phyloP scores from a whole-genome alignment of 2,888 invertebrate species.

The Andrena trimmerana region DNA sequence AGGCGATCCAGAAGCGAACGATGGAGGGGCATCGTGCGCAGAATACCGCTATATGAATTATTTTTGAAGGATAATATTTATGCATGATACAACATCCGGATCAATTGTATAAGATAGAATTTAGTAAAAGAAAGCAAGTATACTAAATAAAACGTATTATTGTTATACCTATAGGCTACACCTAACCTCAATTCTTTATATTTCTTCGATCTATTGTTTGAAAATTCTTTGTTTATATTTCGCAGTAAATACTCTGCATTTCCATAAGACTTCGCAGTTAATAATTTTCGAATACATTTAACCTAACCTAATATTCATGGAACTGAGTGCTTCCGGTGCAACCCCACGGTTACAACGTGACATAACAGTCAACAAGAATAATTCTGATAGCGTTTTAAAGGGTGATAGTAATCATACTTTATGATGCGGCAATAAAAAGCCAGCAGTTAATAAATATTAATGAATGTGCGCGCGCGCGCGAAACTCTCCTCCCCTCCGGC shows the following conservation, averaged over 20 bases:
- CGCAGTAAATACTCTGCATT: too few species aligned
- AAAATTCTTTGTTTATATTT: background rate
- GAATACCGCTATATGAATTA: background rate
- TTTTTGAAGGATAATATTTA: background rate
- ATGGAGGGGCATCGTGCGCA: too few species aligned
- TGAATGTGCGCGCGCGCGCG: background rate
- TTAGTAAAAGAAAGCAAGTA: background rate
- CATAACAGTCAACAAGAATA: background rate
- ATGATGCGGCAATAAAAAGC: background rate
- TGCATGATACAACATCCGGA: too few species aligned
- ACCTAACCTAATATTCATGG: too few species aligned
- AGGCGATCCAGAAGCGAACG: too few species aligned
- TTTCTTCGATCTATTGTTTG: background rate
- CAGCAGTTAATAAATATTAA: slow-evolving; percentile 6
- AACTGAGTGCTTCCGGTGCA: too few species aligned
- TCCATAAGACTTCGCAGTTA: too few species aligned
- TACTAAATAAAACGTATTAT: background rate
- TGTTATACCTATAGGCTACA: background rate
- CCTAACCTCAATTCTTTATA: background rate
- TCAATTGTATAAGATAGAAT: too few species aligned
- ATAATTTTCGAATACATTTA: too few species aligned
- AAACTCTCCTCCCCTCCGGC: background rate
- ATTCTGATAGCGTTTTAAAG: background rate
- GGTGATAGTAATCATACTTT: background rate
- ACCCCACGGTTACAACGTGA: background rate